Conservation (phyloP, 2,113 vertebrate genomes). For the Numenius arquata region DNA sequence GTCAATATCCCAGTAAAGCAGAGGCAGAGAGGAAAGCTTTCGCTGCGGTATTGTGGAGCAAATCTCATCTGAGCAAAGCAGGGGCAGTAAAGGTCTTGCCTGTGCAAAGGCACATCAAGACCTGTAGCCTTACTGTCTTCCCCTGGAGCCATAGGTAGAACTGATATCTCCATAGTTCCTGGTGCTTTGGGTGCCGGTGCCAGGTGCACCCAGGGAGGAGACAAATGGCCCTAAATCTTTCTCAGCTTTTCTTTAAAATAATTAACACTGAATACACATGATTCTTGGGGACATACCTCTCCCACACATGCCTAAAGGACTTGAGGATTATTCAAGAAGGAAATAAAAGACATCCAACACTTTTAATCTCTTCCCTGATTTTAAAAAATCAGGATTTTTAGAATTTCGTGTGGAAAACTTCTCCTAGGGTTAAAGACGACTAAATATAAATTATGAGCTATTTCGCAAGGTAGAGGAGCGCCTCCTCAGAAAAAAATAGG, state of each 20-base stretch:
- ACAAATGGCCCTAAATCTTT: neutral
- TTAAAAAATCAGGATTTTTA: neutral
- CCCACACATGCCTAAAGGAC: neutral
- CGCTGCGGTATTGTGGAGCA: accelerated
- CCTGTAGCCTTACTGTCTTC: neutral
- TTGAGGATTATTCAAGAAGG: neutral
- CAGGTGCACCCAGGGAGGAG: neutral
- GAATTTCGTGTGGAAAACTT: neutral
- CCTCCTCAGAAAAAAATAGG: neutral
- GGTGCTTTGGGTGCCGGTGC: too few relatives aligned
- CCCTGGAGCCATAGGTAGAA: neutral
- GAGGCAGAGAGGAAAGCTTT: neutral
- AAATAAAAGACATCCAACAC: neutral
- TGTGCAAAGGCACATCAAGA: neutral
- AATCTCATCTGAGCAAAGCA: neutral
- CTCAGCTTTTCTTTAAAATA: neutral
- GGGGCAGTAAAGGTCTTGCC: neutral
- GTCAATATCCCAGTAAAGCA: accelerated
- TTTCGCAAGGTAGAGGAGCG: neutral
- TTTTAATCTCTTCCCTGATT: neutral
- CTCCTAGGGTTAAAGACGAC: neutral
- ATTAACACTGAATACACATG: neutral
- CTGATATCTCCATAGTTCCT: neutral
- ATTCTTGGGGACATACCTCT: neutral
- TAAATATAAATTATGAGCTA: neutral